Evolutionary conservation across 2,113 vertebrate genomes (phyloP), one percentile per base, ranked within the genome.

Genomic region (Leucoraja erinaceus): DNA sequence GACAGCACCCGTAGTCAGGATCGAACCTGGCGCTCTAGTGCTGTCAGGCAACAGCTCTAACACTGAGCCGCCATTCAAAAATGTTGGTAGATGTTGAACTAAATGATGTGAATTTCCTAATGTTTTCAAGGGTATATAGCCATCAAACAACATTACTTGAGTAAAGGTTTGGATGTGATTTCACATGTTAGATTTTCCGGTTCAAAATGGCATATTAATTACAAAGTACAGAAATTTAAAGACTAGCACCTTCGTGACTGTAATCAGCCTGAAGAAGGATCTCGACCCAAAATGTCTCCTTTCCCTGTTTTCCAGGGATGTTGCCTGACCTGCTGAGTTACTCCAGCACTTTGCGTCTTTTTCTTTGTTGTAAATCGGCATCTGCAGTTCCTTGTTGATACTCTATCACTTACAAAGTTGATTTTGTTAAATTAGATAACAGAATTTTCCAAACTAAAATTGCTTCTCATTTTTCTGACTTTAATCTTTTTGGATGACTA

Each of bases 71-170:
- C 38, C 38, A 47, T 47, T 47, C 38, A 47, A 47, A 47, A 47
- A 47, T 47, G 38, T 47, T 47, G 38, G 93, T 38, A 77, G n/a
- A 93, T 93, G 84, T 38, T n/a, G 12, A 93, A 94, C 77, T 18
- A 14, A 94, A 74, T 2, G 90, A 33, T 68, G 56, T 47, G 68
- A 93, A 75, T 83, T 93, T 4, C 47, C 33, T 93, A 94, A 92
- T 94, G 86, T 68, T 94, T 95, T 95, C 5, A 38, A 54, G 47
- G 33, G 3, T 79, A 79, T 79, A 75, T 75, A 28, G n/a, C 74
- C 74, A 28, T n/a, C 28, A 75, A 75, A n/a, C 74, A 75, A 75
- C n/a, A 75, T 28, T 28, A 33, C 10, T 77, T 77, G 31, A 72
- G 9, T 33, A 33, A 31, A 77, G 33, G 12, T 14, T 10, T 2